Evolutionary conservation across 1,140 invertebrate genomes (phyloP), one percentile per base, ranked within the genome.

Genomic region (Calycopis cecrops): DNA sequence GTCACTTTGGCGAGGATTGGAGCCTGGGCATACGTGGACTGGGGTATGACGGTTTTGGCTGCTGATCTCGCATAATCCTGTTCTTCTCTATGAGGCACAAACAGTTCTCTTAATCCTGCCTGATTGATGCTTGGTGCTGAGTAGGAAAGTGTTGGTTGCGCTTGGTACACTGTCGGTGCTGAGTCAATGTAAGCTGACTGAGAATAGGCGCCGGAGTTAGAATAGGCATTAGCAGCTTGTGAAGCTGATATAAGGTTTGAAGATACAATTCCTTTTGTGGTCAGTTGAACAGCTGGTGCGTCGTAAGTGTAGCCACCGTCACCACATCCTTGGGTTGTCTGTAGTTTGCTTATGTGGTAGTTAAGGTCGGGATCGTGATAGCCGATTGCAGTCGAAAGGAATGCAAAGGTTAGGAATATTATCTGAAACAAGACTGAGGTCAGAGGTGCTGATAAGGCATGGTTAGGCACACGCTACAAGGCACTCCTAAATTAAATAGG

Each of bases 341-440:
- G 80, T 44, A 85, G 56, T 67, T 84, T 73, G 52, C 69, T 76
- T n/a, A 87, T 56, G 56, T 87, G 87, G 53, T 86, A 84, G 61
- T 86, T 87, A 17, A 88, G 72, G 59, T 88, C 87, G 52, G 87
- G 86, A 70, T 88, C 87, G 59, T 88, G 87, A 68, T 86, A 86
- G 37, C 79, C 85, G 18, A 71, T 57, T 38, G 63, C 63, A 63
- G 60, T 73, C 40, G 66, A 60, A 52, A 76, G 49, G 52, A 63
- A 57, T 35, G 62, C 57, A 34, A 77, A 48, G 18, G 67, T 56
- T 37, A 78, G 14, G 28, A 84, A 17, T 49, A 78, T 60, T 63
- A 76, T 44, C 82, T 86, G 80, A 59, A 85, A 82, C 17, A 63
- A 67, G 63, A 71, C 55, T 48, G 14, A 16, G 40, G 40, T 44